Percentiles rank a stretch among this genome's conserved stretches.
phyloP scores from a whole-genome alignment of 2,113 vertebrate species.

The Platysternon megacephalum region DNA sequence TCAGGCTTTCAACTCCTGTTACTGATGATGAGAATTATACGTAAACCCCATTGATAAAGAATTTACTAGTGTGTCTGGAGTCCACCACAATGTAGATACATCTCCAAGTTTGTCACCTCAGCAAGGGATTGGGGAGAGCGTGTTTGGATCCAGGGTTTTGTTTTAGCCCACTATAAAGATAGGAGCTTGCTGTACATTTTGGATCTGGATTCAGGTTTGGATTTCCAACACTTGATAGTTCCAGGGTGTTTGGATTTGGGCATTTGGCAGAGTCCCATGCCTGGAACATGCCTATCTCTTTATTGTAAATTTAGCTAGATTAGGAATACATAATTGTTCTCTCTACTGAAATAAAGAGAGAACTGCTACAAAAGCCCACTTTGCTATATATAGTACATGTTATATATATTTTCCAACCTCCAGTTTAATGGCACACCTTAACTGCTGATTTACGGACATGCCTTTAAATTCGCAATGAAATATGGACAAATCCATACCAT shows the following conservation, averaged over 20 bases:
- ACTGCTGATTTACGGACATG: conserved; percentile 53
- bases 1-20: conserved; percentile 39
- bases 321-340: not conserved
- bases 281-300: not conserved
- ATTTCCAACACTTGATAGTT: not conserved
- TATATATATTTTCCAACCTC: conserved; percentile 59
- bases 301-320: conserved; percentile 11
- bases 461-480: conserved; percentile 45
- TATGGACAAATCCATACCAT: conserved; percentile 62
- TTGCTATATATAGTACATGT: not conserved
- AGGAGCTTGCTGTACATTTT: not conserved
- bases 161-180: conserved; percentile 43
- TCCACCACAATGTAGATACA: not conserved
- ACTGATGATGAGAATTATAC: conserved; percentile 57
- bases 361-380: conserved; percentile 10
- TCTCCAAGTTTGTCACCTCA: conserved; percentile 25
- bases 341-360: conserved; percentile 44
- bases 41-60: conserved; percentile 29
- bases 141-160: conserved; percentile 28
- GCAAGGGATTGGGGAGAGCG: not conserved
- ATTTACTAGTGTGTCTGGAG: not conserved
- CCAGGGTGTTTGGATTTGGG: not conserved
- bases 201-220: not conserved
- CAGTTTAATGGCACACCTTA: conserved; percentile 34
- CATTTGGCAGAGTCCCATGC: not conserved